Base-by-base conservation (phyloP, 2,797 vertebrate genomes). In the Hozukius guyotensis region DNA sequence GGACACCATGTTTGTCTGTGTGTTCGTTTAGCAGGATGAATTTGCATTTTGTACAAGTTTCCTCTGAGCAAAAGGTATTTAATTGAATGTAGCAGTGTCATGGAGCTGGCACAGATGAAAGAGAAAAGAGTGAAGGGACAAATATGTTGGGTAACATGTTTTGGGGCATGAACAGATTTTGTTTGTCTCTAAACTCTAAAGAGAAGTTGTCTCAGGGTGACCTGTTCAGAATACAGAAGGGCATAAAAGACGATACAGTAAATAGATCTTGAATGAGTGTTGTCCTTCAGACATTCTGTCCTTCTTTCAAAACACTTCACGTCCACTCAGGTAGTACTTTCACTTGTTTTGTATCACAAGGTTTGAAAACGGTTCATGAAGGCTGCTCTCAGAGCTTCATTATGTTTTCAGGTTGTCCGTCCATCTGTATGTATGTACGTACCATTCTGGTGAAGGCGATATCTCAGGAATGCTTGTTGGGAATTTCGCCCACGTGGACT, bases 311-410 rank as follows among this genome's bases (percentile, higher is more conserved):
- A 67, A 60, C 20, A 42, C 25, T 32, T 53, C 18, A 56, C 24
- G 2, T 59, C 52, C 63, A 74, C 77, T 74, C 52, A 77, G 27
- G 16, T 36, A 18, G 9, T 63, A 52, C 56, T 81, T 61, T 31
- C 25, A 46, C n/a, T 42, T 20, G 38, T 24, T 52, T 27, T 1
- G 12, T 46, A 53, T 59, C 29, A 32, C 64, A 46, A 10, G 36
- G 13, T 10, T 62, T 75, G 8, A 38, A 34, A 78, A 65, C 6
- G 13, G 36, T 20, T 10, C 42, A 31, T 63, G 16, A 66, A 84
- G 74, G 71, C 64, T 85, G 63, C 16, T 31, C 20, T 80, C 32
- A 49, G 25, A 20, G 29, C 6, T 6, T 4, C 2, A 49, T 53
- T 53, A n/a, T 5, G 9, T 53, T 11, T 53, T 53, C 18, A 49